These are phyloP conservation scores for Balearica regulorum DNA, from an alignment of 2,797 vertebrate species.

Conservation along the genomic window DNA sequence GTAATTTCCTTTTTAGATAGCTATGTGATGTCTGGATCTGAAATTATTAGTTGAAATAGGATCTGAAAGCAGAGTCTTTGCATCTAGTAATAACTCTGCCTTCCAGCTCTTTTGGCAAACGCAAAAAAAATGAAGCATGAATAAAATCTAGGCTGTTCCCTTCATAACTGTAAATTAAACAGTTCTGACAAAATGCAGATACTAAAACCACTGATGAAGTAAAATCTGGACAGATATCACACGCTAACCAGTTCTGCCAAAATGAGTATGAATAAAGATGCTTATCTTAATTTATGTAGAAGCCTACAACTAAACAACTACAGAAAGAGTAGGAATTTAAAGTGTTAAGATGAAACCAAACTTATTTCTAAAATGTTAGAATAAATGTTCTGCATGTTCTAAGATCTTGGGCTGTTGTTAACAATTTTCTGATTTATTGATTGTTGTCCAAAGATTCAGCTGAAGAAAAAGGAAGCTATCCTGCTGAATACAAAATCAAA, in stretches of 20 bases:
- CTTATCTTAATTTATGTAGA: neutral
- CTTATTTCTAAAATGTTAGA: neutral
- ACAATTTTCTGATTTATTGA: neutral
- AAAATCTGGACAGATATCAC: conserved; percentile 6
- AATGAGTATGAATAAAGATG: neutral
- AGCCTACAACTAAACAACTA: neutral
- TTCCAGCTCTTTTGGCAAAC: conserved; percentile 29
- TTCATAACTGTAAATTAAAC: conserved; percentile 30
- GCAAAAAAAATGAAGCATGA: neutral
- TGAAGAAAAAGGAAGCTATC: neutral
- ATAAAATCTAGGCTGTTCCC: conserved; percentile 8
- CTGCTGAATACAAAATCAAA: neutral
- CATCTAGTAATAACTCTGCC: conserved; percentile 5
- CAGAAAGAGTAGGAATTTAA: neutral
- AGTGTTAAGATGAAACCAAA: neutral
- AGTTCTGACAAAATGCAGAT: conserved; percentile 4
- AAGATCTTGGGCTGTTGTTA: neutral
- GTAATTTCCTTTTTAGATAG: conserved; percentile 53
- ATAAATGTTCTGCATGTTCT: neutral
- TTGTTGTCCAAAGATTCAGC: neutral
- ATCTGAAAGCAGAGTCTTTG: conserved; percentile 23
- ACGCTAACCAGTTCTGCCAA: neutral
- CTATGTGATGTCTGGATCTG: neutral
- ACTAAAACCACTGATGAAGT: conserved; percentile 10
- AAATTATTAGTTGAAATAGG: conserved; percentile 46